Base-by-base conservation (phyloP, 2,797 vertebrate genomes). In the Dromococcyx pavoninus region DNA sequence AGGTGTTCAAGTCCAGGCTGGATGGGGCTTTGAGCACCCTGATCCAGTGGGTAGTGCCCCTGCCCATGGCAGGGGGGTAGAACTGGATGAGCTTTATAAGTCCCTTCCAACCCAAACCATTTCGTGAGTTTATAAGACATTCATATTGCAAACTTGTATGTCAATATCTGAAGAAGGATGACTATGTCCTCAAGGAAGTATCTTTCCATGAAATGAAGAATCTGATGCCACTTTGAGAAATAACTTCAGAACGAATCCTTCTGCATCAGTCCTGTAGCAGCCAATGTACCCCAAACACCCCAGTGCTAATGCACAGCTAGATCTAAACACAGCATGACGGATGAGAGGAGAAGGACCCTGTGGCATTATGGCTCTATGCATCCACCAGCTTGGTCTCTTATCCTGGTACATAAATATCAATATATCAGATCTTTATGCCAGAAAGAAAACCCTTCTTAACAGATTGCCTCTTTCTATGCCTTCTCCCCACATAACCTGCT, bases 301-400 rank as follows among this genome's bases (percentile, higher is more conserved):
- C 39, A 0, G 24, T 5, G 33, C 60, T 57, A 21, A 71, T 1
- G 4, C 10, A 28, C 3, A 32, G 62, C n/a, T 10, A 15, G 46
- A 53, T 30, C 32, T 39, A 30, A 33, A 17, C 17, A 12, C 19
- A 18, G 24, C 30, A 12, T 2, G 12, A 41, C 1, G 15, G 39
- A 23, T 1, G 54, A 51, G 35, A 24, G 30, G 18, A 53, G 39
- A 48, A 33, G 21, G 35, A 50, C 30, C 44, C 23, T 66, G 61
- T 11, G 39, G 8, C 48, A 16, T 16, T 33, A 27, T 2, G 11
- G 54, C 33, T 43, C 71, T 48, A 18, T 4, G 56, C 19, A 5
- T n/a, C 16, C 57, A 43, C 23, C 8, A 0, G 13, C 43, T 35
- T 44, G 32, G 32, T 69, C 75, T 69, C 75, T 76, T 13, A 44